Conservation (phyloP, 1,140 invertebrate genomes). For the Notospermus geniculatus region DNA sequence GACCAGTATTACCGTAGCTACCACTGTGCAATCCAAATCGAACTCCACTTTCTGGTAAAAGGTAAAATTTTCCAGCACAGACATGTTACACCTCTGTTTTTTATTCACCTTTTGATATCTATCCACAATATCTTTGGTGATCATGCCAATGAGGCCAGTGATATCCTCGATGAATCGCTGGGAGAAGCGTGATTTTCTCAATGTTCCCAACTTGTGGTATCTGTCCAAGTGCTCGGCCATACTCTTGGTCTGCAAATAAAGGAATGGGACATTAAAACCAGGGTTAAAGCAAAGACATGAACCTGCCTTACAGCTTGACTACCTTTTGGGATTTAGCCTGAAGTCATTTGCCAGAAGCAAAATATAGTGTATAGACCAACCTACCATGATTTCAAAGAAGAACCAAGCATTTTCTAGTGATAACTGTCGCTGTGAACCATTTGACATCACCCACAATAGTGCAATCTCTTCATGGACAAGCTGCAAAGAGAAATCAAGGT, state of each 20-base stretch:
- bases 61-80: too few relatives aligned
- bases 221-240: constrained; percentile 86
- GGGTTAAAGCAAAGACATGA: not conserved
- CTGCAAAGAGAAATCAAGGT: constrained; percentile 30
- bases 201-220: constrained; percentile 67
- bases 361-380: too few relatives aligned
- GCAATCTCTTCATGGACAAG: constrained; percentile 89
- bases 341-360: too few relatives aligned
- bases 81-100: constrained; percentile 13
- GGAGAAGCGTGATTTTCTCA: constrained; percentile 79
- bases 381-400: constrained; percentile 80
- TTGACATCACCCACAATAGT: constrained; percentile 88
- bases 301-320: not conserved
- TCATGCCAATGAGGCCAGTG: constrained; percentile 70
- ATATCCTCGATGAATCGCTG: constrained; percentile 88
- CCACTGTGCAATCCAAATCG: too few relatives aligned
- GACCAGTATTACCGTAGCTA: too few relatives aligned
- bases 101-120: constrained; percentile 66
- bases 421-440: constrained; percentile 77
- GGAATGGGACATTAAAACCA: not conserved
- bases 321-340: not conserved
- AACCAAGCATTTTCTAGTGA: constrained; percentile 85
- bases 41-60: too few relatives aligned
- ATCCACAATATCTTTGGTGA: constrained; percentile 83
- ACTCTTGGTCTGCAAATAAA: constrained; percentile 66